Conservation (phyloP, 2,888 invertebrate species). For the Papilio elwesi region DNA sequence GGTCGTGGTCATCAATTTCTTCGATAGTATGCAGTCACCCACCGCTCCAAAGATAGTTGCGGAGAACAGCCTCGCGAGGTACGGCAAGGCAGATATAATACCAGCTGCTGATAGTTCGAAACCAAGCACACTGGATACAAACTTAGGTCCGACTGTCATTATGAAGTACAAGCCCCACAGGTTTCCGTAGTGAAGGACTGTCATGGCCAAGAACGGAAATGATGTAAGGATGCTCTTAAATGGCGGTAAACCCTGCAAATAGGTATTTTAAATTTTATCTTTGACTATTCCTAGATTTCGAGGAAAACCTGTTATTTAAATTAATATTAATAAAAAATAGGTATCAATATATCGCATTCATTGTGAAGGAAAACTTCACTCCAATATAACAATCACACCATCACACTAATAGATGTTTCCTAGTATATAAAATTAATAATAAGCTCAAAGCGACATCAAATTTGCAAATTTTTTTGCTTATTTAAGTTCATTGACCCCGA, state of each 20-base stretch:
- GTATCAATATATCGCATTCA: neutral
- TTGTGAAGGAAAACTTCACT: neutral
- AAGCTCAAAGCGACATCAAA: neutral
- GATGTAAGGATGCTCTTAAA: constrained; percentile 85
- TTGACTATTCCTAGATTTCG: neutral
- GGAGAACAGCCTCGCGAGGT: constrained; percentile 87
- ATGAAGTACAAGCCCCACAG: constrained; percentile 91
- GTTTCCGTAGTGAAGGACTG: constrained; percentile 89
- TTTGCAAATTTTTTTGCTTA: constrained; percentile 1
- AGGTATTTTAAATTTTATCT: constrained; percentile 40
- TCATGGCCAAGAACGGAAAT: constrained; percentile 87
- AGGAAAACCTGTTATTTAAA: too few relatives aligned
- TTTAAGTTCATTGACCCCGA: neutral
- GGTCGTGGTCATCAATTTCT: constrained; percentile 71
- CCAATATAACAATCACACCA: constrained; percentile 4
- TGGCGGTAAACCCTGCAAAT: constrained; percentile 86
- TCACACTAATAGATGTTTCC: neutral
- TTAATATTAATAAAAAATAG: neutral
- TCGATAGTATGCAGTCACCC: constrained; percentile 85
- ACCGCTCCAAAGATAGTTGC: constrained; percentile 89
- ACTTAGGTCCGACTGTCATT: constrained; percentile 90
- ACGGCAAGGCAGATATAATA: constrained; percentile 87
- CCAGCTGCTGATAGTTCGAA: constrained; percentile 89
- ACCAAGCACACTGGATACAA: constrained; percentile 88
- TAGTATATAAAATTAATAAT: neutral